These are phyloP conservation scores for Aix galericulata DNA, from an alignment of 2,113 vertebrate genomes.

Conservation along the genomic window DNA sequence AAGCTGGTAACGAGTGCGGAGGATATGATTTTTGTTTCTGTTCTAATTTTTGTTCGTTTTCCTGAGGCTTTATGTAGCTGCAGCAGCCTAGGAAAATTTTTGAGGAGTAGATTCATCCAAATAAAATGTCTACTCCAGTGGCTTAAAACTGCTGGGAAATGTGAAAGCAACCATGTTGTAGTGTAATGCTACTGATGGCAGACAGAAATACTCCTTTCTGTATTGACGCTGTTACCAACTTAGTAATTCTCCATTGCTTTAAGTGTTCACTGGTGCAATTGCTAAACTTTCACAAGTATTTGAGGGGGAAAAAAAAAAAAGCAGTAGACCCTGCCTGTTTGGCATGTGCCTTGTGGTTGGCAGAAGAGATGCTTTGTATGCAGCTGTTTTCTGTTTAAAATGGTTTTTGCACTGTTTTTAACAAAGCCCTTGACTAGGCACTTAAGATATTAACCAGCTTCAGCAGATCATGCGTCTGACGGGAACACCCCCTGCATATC, in stretches of 20 bases:
- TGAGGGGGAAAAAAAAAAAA: background rate
- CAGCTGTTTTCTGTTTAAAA: slow-evolving; percentile 60
- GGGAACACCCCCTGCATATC: slow-evolving; percentile 95
- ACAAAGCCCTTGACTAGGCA: slow-evolving; percentile 93
- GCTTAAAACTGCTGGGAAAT: background rate
- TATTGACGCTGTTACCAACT: background rate
- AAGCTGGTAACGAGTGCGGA: background rate
- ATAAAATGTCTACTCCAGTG: background rate
- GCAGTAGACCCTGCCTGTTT: background rate
- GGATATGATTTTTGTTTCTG: background rate
- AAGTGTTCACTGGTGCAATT: background rate
- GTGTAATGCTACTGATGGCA: background rate
- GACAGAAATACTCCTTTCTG: background rate
- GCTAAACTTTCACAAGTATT: background rate
- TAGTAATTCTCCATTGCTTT: background rate
- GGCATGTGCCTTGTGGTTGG: slow-evolving; percentile 49
- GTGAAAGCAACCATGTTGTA: background rate
- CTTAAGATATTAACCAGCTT: slow-evolving; percentile 99
- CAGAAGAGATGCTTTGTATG: slow-evolving; percentile 36
- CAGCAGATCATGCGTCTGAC: slow-evolving; percentile 99
- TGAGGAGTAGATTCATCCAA: background rate
- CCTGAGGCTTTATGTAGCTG: background rate
- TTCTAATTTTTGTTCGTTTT: background rate
- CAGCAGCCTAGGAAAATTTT: background rate
- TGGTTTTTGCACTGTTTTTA: slow-evolving; percentile 76